A percentile compares a stretch with the other conserved stretches of the same genome.
phyloP scores from a whole-genome alignment of 2,113 vertebrate genomes.

The Neoarius graeffei region DNA sequence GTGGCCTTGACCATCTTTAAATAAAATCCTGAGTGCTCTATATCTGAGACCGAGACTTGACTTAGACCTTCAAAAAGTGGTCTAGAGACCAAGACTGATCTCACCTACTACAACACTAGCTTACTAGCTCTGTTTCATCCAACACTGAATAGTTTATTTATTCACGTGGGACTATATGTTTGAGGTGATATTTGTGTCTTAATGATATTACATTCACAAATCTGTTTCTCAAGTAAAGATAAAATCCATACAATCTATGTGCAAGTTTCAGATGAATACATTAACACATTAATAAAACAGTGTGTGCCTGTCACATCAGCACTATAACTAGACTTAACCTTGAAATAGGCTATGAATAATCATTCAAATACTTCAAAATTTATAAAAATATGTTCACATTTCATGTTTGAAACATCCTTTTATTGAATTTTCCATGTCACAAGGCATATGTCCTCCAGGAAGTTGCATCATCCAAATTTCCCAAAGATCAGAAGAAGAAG shows the following conservation, averaged over 20 bases:
- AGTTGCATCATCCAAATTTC: not conserved
- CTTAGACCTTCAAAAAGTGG: too few relatives aligned
- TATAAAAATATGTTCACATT: too few relatives aligned
- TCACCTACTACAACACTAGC: too few relatives aligned
- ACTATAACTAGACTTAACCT: not conserved
- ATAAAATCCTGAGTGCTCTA: too few relatives aligned
- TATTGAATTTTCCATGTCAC: not conserved
- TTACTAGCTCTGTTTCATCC: not conserved
- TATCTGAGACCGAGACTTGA: too few relatives aligned
- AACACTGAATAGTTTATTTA: not conserved
- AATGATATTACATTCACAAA: not conserved
- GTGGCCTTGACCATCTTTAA: too few relatives aligned
- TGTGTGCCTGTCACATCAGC: not conserved
- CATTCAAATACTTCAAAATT: not conserved
- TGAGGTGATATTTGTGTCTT: not conserved
- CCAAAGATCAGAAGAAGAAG: not conserved
- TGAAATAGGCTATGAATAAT: not conserved
- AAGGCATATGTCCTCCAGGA: not conserved
- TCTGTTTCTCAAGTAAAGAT: not conserved
- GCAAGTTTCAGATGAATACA: not conserved
- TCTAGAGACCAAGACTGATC: too few relatives aligned
- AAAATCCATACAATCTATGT: not conserved
- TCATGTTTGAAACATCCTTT: not conserved
- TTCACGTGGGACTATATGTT: not conserved
- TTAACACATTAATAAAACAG: not conserved